phyloP scores from a whole-genome alignment of 2,888 invertebrate species.

The Erebia epiphron region DNA sequence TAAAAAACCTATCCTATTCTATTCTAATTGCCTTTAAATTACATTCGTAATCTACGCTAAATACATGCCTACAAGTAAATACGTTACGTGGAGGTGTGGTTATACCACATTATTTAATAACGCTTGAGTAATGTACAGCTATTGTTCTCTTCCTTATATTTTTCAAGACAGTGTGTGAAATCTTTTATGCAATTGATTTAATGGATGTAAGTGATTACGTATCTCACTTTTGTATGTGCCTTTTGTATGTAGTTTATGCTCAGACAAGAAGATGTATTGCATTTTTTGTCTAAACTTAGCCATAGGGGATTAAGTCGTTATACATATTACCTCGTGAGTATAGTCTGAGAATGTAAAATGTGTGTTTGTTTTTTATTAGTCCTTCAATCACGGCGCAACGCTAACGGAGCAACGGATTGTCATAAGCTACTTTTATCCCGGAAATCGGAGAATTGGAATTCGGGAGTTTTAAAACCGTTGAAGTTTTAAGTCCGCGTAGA shows the following conservation, averaged over 20 bases:
- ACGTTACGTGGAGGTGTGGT: slow-evolving; percentile 11
- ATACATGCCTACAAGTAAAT: neutral
- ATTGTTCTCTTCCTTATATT: slow-evolving; percentile 21
- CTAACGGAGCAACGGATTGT: no score
- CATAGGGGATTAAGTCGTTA: neutral
- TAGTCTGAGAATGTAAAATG: no score
- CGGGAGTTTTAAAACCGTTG: no score
- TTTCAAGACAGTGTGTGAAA: slow-evolving; percentile 21
- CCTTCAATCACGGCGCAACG: no score
- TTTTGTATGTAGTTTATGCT: neutral
- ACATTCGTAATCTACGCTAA: neutral
- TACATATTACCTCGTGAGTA: no score
- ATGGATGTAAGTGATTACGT: slow-evolving; percentile 7
- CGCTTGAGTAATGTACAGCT: neutral
- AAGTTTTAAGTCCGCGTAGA: no score
- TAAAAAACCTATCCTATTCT: no score
- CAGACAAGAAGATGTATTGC: neutral
- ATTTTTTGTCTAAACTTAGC: neutral
- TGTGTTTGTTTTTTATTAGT: no score
- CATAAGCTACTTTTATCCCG: no score
- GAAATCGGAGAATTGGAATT: no score
- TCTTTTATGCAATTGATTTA: slow-evolving; percentile 14
- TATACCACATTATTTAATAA: slow-evolving; percentile 18
- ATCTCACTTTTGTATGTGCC: neutral
- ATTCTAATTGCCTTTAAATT: no score